Evolutionary conservation across 1,140 invertebrate genomes (phyloP).

Genomic region (Ruditapes philippinarum): DNA sequence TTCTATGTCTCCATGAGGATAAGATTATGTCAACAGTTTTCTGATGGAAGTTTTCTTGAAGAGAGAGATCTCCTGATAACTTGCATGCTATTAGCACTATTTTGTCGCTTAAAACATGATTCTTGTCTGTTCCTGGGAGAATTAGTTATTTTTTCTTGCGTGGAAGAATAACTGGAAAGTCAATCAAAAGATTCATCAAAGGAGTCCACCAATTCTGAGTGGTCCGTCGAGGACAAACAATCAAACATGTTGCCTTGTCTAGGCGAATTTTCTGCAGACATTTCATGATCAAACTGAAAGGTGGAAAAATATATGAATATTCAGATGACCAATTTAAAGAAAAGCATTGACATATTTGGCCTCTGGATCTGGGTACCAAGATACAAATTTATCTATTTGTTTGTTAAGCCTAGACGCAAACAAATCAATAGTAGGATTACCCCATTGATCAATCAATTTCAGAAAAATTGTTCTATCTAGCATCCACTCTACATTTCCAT

Average conservation of each 20-base stretch:
- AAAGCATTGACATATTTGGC: slow-evolving; percentile 11
- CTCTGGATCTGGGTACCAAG: slow-evolving; percentile 22
- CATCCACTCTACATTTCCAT: slow-evolving; percentile 41
- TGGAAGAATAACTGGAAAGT: neutral
- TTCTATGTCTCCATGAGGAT: slow-evolving; percentile 11
- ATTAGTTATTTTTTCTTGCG: neutral
- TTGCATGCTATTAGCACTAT: slow-evolving; percentile 50
- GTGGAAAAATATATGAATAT: slow-evolving; percentile 41
- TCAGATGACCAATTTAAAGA: neutral
- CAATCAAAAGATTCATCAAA: slow-evolving; percentile 12
- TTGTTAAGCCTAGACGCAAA: slow-evolving; percentile 32
- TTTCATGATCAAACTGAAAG: neutral
- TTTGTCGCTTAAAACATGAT: slow-evolving; percentile 14
- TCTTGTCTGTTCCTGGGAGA: neutral
- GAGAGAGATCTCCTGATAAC: slow-evolving; percentile 42
- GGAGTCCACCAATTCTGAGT: neutral
- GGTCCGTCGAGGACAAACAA: neutral
- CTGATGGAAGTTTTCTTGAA: neutral
- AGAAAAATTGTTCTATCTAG: slow-evolving; percentile 45
- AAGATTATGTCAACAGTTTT: slow-evolving; percentile 22
- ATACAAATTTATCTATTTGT: slow-evolving; percentile 12
- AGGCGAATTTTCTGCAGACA: neutral
- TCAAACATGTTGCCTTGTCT: neutral
- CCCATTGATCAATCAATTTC: slow-evolving; percentile 38
- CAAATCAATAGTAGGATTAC: neutral